Base-by-base conservation (phyloP, 2,888 invertebrate species). In the Callimorpha dominula region DNA sequence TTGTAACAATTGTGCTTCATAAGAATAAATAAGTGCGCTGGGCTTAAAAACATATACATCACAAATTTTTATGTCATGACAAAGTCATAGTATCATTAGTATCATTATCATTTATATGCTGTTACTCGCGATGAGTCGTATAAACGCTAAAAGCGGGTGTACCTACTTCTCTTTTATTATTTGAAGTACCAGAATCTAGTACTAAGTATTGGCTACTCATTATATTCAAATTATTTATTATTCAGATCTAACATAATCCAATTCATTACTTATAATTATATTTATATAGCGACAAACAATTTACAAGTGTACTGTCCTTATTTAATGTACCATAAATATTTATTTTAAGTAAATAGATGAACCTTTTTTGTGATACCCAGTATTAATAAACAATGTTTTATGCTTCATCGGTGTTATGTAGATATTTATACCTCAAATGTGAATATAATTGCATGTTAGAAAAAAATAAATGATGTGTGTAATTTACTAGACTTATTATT, bases 391-490 rank as follows among this genome's bases (percentile, higher is more conserved):
- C 66, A 66, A 65, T 52, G 31, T 66, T 52, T 66, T 52, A 54
- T 40, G 66, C 66, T 66, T 66, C 52, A 52, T 40, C 60, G n/a
- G 66, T 66, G 71, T 66, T 62, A 66, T 31, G n/a, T 69, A 68
- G 14, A 40, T 62, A n/a, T 68, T 74, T 68, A 68, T 69, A 63
- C 68, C 65, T 63, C 17, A 62, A 67, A 68, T 67, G 49, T 74
- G 40, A 20, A 65, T 65, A 57, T 54, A 57, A 50, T 66, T 71
- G 68, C 62, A 71, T 74, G 65, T 63, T 71, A 71, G 65, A 52
- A 65, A 63, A 46, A 70, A 73, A 73, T 73, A 73, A 70, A 73
- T 67, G 52, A 63, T 70, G 63, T 67, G 63, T 31, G n/a, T 64
- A 54, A 7, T 54, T 54, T 54, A 49, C 5, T 49, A 5, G 46